These are phyloP conservation scores for Pholis gunnellus DNA, from an alignment of 2,113 vertebrate species.

Conservation along the genomic window DNA sequence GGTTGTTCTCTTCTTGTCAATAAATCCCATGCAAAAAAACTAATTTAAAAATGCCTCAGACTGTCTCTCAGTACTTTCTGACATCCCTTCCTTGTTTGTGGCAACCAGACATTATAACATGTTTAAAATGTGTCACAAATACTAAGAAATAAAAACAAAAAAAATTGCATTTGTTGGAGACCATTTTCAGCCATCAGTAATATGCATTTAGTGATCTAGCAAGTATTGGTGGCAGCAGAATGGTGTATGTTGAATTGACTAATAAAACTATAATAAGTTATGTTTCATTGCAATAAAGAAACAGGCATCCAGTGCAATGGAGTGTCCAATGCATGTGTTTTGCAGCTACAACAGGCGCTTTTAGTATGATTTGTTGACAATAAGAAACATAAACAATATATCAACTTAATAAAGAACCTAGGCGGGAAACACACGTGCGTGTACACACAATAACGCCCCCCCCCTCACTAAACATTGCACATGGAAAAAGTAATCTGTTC, in stretches of 20 bases:
- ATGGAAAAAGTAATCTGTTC: neutral
- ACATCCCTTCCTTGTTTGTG: neutral
- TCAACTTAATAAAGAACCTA: neutral
- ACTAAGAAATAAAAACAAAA: neutral
- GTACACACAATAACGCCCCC: neutral
- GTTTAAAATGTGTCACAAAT: neutral
- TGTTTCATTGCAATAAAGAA: no score
- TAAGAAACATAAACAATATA: neutral
- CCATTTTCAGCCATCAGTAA: neutral
- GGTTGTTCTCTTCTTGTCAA: neutral
- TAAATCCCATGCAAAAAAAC: neutral
- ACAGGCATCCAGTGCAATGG: no score
- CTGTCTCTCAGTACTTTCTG: neutral
- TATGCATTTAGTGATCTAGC: neutral
- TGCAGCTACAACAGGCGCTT: no score
- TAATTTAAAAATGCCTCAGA: neutral
- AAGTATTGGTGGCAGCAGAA: neutral
- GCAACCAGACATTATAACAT: no score
- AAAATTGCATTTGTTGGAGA: neutral
- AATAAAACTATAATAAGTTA: no score
- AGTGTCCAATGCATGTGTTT: no score
- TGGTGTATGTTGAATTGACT: no score
- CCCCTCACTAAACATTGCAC: neutral
- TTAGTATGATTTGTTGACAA: neutral
- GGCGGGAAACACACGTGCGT: neutral